Evolutionary conservation across 2,113 vertebrate species (phyloP), one percentile per base, ranked within the genome.

Genomic region (Elgaria multicarinata): DNA sequence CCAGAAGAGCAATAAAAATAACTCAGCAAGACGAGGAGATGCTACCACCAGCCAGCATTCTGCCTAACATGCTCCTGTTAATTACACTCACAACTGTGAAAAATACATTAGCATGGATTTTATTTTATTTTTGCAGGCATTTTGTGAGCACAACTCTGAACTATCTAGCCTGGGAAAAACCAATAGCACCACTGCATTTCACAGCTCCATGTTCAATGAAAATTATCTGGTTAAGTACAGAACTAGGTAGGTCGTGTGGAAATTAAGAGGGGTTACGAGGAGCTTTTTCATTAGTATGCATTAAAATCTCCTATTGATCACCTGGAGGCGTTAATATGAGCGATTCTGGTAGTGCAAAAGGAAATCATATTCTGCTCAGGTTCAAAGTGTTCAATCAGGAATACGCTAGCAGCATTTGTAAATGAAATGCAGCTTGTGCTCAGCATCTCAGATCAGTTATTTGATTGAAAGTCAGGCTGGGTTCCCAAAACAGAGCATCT

Each of bases 361-460:
- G 91, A 95, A 93, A 94, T 96, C 94, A 94, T 93, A 96, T 95
- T 96, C 94, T 93, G 91, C 92, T 95, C 92, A 96, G 86, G 92
- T 95, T 96, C 90, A 89, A 93, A 93, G 91, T 90, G 85, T 76
- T 96, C 92, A 96, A 93, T 96, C 95, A 95, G 90, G 78, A 92
- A 93, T 82, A 93, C 85, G 89, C 93, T 90, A 93, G 89, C 90
- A 92, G 92, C 80, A 94, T 95, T 96, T 95, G 92, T 89, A 91
- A 96, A 92, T 93, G 78, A 96, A 96, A 96, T 92, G 83, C 81
- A 92, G 94, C 90, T 93, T 93, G 90, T 87, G 95, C 94, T 95
- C 91, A 86, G 93, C 90, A 95, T 97, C 95, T 93, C 89, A 95
- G 91, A 93, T 94, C 78, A 95, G 92, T 86, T 93, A 75, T 95